Percentiles rank a stretch among this genome's conserved stretches.
Evolutionary conservation across 2,888 invertebrate species (phyloP).

Genomic region (Protonemura montana): DNA sequence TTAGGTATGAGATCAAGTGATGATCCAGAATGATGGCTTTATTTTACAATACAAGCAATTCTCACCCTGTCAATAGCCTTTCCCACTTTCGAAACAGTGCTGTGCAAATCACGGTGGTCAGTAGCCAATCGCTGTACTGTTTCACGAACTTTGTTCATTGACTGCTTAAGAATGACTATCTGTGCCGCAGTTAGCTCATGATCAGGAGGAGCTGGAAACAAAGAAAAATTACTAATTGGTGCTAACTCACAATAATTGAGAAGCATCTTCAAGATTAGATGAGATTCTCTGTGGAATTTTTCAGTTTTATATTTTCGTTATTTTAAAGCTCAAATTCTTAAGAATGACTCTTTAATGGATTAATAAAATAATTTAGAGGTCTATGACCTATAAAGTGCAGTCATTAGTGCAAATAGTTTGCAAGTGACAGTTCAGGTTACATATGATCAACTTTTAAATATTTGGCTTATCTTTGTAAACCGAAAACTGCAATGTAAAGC

Average conservation of each 20-base stretch:
- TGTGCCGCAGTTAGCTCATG: slow-evolving; percentile 76
- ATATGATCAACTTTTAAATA: neutral
- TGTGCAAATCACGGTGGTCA: slow-evolving; percentile 83
- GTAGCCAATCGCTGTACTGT: slow-evolving; percentile 82
- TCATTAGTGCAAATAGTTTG: slow-evolving; percentile 1
- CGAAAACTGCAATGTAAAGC: neutral
- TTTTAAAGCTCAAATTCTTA: too few relatives aligned
- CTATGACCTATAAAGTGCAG: slow-evolving; percentile 14
- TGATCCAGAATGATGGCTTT: slow-evolving; percentile 40
- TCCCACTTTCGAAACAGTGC: slow-evolving; percentile 88
- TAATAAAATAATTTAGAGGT: neutral
- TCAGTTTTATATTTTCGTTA: too few relatives aligned
- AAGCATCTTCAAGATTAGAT: too few relatives aligned
- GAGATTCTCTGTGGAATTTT: too few relatives aligned
- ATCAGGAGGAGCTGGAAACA: slow-evolving; percentile 68
- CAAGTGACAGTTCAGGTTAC: neutral
- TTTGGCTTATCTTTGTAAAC: neutral
- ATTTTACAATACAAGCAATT: neutral
- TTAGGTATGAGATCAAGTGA: slow-evolving; percentile 18
- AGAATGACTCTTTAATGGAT: too few relatives aligned
- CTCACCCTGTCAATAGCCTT: slow-evolving; percentile 89
- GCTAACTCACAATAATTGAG: too few relatives aligned
- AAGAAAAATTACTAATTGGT: too few relatives aligned
- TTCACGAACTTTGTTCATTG: slow-evolving; percentile 81
- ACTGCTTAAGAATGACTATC: slow-evolving; percentile 74